Conservation (phyloP, 2,113 vertebrate species). For the Felis chaus region DNA sequence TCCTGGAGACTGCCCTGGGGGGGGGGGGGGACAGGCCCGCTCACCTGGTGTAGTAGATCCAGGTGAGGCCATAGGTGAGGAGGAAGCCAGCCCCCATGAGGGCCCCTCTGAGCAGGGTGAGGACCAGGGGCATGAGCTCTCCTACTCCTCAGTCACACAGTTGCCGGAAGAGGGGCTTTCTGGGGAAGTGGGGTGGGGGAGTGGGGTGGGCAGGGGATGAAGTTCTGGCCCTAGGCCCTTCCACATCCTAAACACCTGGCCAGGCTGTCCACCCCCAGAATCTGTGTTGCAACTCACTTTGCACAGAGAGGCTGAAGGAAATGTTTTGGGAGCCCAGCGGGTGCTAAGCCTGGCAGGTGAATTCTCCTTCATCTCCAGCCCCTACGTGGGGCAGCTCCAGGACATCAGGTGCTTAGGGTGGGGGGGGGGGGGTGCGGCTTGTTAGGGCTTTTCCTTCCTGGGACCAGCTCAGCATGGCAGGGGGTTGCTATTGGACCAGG, state of each 20-base stretch:
- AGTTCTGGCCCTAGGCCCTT: rapidly evolving
- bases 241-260: neutral
- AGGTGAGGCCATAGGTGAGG: conserved; percentile 48
- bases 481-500: neutral
- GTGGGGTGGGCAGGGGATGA: rapidly evolving
- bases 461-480: neutral
- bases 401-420: neutral
- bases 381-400: rapidly evolving
- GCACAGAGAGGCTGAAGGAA: neutral
- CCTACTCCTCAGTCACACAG: neutral
- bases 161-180: neutral
- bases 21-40: neutral
- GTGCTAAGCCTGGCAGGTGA: neutral
- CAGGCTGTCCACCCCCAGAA: rapidly evolving
- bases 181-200: neutral
- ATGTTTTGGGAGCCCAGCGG: rapidly evolving
- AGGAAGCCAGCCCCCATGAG: conserved; percentile 50
- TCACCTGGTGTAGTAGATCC: conserved; percentile 47
- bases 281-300: neutral
- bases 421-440: too few species aligned
- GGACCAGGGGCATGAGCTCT: conserved; percentile 3
- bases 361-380: neutral
- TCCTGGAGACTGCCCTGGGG: neutral
- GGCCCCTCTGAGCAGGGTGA: conserved; percentile 28
- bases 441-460: rapidly evolving